Percentiles rank a stretch among this genome's conserved stretches.
Evolutionary conservation across 2,113 vertebrate genomes (phyloP).

Genomic region (Nothoprocta perdicaria): DNA sequence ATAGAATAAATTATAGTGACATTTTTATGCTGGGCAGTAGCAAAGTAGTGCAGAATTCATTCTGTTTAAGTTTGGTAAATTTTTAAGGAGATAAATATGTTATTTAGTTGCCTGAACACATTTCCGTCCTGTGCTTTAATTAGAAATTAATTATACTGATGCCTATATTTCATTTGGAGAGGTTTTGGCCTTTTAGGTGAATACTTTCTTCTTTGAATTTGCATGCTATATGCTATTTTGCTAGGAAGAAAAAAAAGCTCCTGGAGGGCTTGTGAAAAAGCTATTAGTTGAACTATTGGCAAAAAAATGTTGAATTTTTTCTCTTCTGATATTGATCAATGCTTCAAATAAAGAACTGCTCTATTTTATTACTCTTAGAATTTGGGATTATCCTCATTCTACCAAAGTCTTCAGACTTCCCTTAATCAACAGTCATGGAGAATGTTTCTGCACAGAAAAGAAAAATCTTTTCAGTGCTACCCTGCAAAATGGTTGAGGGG

Average conservation of each 20-base stretch:
- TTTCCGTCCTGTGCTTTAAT: background rate
- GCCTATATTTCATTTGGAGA: background rate
- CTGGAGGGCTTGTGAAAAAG: background rate
- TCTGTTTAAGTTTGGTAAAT: background rate
- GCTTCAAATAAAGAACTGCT: background rate
- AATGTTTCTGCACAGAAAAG: slow-evolving; percentile 3
- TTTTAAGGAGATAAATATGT: background rate
- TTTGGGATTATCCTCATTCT: background rate
- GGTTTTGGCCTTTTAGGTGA: background rate
- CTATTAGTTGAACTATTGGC: background rate
- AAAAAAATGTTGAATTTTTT: background rate
- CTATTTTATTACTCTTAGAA: slow-evolving; percentile 6
- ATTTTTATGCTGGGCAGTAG: background rate
- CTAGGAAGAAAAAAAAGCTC: background rate
- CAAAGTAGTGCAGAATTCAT: background rate
- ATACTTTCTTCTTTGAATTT: background rate
- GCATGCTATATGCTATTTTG: background rate
- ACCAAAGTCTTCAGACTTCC: background rate
- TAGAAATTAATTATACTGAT: background rate
- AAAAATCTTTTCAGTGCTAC: background rate
- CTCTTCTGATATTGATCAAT: background rate
- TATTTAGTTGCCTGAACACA: background rate
- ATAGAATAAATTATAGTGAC: background rate
- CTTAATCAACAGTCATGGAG: slow-evolving; percentile 15
- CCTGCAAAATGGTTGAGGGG: background rate